Base-by-base conservation (phyloP, 2,797 vertebrate species). In the Sebastes iracundus region DNA sequence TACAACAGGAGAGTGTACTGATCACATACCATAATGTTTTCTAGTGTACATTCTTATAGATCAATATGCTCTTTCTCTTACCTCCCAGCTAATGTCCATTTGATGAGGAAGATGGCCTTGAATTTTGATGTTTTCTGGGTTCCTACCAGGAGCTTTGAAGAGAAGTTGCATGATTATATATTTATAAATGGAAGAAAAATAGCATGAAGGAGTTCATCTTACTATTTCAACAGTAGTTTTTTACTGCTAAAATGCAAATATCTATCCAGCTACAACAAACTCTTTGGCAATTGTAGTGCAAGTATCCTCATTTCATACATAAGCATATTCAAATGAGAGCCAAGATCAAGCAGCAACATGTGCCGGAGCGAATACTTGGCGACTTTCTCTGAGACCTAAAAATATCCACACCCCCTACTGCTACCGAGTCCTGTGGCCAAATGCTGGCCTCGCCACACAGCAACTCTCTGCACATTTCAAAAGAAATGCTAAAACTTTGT, bases 1-100 rank as follows among this genome's bases (percentile, higher is more conserved):
- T 99, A 72, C 0, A 78, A 93, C 27, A 88, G 9, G 80, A 85
- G 14, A 85, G 22, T 3, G 9, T 14, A 8, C 5, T 13, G 9
- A 75, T 60, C 22, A 65, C 0, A 71, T 20, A 2, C 12, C 27
- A 0, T 16, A 38, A 56, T 53, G 4, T 2, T 67, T 75, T 75
- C 11, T 25, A 38, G 35, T 27, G 49, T 16, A 22, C 4, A 69
- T 2, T 67, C 12, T 18, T 65, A 9, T 0, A 33, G 8, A 42
- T 33, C 4, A 1, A 30, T 35, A 62, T 27, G 32, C 10, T 32
- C 2, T 32, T 35, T 70, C 56, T 67, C 93, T 91, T 90, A 99
- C 98, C 96, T 98, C 96, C 98, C 98, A 99, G 87, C 94, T 97
- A 84, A 99, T 98, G 84, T 97, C 96, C 97, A 99, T 97, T 87